These are phyloP conservation scores for Lagocephalus sceleratus DNA, from an alignment of 2,797 vertebrate species.

Conservation along the genomic window DNA sequence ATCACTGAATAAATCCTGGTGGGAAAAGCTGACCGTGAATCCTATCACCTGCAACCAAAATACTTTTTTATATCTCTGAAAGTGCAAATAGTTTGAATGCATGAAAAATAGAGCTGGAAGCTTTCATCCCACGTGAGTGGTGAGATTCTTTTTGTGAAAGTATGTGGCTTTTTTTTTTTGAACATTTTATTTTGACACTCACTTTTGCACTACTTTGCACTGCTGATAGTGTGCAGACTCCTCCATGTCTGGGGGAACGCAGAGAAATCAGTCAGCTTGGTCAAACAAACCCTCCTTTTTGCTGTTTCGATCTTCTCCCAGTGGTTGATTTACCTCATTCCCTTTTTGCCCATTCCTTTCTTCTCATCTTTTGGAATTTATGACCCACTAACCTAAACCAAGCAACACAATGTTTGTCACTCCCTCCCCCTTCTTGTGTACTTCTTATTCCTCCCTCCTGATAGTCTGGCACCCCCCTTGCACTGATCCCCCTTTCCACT, in stretches of 20 bases:
- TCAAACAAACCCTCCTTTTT: constrained; percentile 30
- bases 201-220: background rate
- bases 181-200: constrained; percentile 5
- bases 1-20: constrained; percentile 19
- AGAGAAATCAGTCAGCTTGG: constrained; percentile 37
- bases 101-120: constrained; percentile 2
- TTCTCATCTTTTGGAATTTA: constrained; percentile 59
- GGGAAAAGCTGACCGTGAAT: constrained; percentile 30
- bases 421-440: constrained; percentile 42
- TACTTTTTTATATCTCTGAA: constrained; percentile 5
- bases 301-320: constrained; percentile 6
- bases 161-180: constrained; percentile 13
- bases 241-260: constrained; percentile 41
- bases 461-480: background rate
- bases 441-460: constrained; percentile 3
- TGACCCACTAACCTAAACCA: constrained; percentile 63
- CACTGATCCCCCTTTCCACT: background rate
- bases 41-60: background rate
- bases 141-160: constrained; percentile 20
- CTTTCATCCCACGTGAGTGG: constrained; percentile 12
- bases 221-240: constrained; percentile 52
- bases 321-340: constrained; percentile 31
- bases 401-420: constrained; percentile 59
- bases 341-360: background rate
- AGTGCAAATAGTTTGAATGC: constrained; percentile 15